Base-by-base conservation (phyloP, 2,113 vertebrate genomes). In the Tenebrosternarchus preto region DNA sequence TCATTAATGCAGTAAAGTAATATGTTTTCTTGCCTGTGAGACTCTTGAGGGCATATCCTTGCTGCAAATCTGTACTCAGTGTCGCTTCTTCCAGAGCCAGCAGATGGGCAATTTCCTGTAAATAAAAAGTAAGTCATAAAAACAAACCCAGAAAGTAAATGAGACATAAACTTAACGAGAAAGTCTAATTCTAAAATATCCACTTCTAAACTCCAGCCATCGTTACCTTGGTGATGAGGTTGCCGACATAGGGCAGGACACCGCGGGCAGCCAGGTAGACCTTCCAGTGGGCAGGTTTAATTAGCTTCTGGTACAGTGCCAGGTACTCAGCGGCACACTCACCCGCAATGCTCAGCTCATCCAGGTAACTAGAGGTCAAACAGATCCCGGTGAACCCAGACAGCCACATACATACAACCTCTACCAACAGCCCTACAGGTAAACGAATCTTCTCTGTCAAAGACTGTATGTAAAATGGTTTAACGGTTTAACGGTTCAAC, bases 21-120 rank as follows among this genome's bases (percentile, higher is more conserved):
- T 25, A 25, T 31, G 39, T 76, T 43, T 0, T 1, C 63, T 68
- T 92, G 98, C 98, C 98, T 86, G 98, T 99, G 84, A 99, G 94
- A 77, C 97, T 99, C 88, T 99, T 99, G 84, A 99, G 94, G 63
- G 98, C 97, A 19, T 99, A 99, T 50, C 98, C 98, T 87, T 99
- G 98, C 89, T 99, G 98, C 83, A 99, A 84, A 84, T 99, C 97
- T 5, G 98, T 99, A 89, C 96, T 99, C 76, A 99, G 90, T 0
- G 97, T 99, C 2, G 98, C 97, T 81, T 99, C 98, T 81, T 99
- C 98, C 89, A 98, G 89, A 9, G 98, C 93, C n/a, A 99, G 88
- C 53, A 99, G 91, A 84, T 96, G 97, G 82, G 97, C 98, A 43
- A 99, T 99, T 93, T 99, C 98, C 98, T 99, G 12, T 11, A 85